phyloP scores from a whole-genome alignment of 1,140 invertebrate genomes.

The Plectrocnemia conspersa region DNA sequence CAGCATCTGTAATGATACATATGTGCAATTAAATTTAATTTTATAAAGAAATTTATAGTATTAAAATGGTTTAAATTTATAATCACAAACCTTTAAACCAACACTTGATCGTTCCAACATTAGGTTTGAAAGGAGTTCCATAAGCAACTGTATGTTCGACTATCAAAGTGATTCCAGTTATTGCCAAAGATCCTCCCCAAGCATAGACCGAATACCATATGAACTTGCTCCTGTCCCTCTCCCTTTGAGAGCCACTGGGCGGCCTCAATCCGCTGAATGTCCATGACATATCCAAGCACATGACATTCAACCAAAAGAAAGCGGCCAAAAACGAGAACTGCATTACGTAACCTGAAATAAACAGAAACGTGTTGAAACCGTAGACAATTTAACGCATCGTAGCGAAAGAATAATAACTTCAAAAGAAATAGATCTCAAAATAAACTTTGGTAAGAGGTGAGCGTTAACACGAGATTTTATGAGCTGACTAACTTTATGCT shows the following conservation, averaged over 20 bases:
- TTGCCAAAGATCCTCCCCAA: conserved; percentile 22
- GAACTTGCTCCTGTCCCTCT: conserved; percentile 24
- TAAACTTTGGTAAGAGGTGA: background rate
- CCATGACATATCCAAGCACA: conserved; percentile 65
- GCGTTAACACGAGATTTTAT: background rate
- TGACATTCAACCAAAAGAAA: conserved; percentile 68
- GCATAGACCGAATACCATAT: conserved; percentile 30
- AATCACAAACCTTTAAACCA: conserved; percentile 31
- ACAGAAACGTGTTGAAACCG: background rate
- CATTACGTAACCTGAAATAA: conserved; percentile 54
- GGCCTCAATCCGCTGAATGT: conserved; percentile 52
- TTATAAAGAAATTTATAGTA: too few species aligned
- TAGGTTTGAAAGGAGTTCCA: conserved; percentile 27
- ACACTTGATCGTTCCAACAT: conserved; percentile 26
- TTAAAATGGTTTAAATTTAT: too few species aligned
- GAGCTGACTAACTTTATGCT: background rate
- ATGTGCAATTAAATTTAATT: background rate
- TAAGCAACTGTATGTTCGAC: conserved; percentile 22
- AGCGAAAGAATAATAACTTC: background rate
- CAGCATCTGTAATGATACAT: conserved; percentile 16
- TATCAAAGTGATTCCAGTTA: conserved; percentile 19
- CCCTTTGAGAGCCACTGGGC: conserved; percentile 12
- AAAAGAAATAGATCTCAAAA: background rate
- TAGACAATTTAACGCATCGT: background rate
- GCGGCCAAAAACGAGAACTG: conserved; percentile 63